Evolutionary conservation across 37 sponge, comb jelly and placozoan species (phyloP), one percentile per base, ranked within the genome.

Genomic region (Oscarella lobularis): DNA sequence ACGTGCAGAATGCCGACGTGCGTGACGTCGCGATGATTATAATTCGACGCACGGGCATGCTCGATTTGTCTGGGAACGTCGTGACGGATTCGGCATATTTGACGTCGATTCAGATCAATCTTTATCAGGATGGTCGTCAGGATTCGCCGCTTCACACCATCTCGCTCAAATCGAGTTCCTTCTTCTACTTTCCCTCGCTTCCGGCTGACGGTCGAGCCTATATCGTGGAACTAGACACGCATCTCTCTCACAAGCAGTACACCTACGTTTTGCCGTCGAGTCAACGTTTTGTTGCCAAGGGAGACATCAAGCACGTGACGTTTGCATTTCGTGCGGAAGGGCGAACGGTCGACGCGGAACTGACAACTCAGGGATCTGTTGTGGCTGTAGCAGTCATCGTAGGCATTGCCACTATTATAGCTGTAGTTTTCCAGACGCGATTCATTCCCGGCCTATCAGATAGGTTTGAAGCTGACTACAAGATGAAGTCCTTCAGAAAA

Each of bases 1-100:
- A 31, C 29, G 77, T 65, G 3, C 30, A 33, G 5, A 74, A 27
- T 29, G 82, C 29, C 60, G 82, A 86, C 38, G 38, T 86, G 0
- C 66, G 33, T 3, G 79, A 54, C 33, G 71, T 77, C 20, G 66
- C 74, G 20, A 81, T 86, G 39, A 39, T 80, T 0, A 81, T 66
- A 0, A 29, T 85, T 31, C 48, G 37, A n/a, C 29, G 41, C 4
- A 30, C 36, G 40, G 39, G 35, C 9, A 38, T 14, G 1, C 33
- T 85, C 9, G 38, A 35, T 66, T 75, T 85, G 20, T 67, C 85
- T n/a, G 85, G 85, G 0, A 85, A 81, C 36, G 77, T 85, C 1
- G 5, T 80, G 20, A 76, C 81, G 14, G 80, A 85, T 31, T 36
- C 66, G 3, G 68, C 77, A 40, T 40, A 78, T 73, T 41, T 83